Evolutionary conservation across 2,113 vertebrate genomes (phyloP).

Genomic region (Sterna hirundo): DNA sequence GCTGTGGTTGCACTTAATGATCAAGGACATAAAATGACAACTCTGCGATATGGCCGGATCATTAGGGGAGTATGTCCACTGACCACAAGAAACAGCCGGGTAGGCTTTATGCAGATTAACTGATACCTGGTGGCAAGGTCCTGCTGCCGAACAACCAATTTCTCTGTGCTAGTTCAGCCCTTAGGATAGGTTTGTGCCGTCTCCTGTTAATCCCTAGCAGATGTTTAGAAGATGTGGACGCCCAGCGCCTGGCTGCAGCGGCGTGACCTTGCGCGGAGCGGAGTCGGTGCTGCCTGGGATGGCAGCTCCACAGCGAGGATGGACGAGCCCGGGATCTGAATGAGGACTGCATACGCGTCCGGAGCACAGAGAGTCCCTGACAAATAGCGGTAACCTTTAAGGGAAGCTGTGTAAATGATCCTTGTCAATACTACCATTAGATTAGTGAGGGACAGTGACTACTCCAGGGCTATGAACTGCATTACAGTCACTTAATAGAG

Average conservation of each 20-base stretch:
- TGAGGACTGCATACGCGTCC: accelerated
- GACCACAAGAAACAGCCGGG: background rate
- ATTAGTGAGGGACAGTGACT: constrained; percentile 47
- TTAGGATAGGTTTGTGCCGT: background rate
- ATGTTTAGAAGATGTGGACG: background rate
- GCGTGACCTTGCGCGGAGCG: background rate
- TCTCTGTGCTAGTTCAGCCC: background rate
- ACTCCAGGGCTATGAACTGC: constrained; percentile 36
- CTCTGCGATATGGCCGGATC: background rate
- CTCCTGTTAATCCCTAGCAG: constrained; percentile 3
- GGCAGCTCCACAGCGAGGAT: accelerated
- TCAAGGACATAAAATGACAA: background rate
- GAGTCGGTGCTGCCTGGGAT: accelerated
- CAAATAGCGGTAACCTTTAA: constrained; percentile 32
- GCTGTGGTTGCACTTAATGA: background rate
- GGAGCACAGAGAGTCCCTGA: background rate
- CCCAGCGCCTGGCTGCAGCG: background rate
- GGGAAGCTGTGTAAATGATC: constrained; percentile 43
- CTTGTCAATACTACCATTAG: constrained; percentile 48
- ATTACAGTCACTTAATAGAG: constrained; percentile 49
- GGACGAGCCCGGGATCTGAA: background rate
- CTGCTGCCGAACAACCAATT: background rate
- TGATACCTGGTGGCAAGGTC: background rate
- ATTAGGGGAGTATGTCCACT: background rate
- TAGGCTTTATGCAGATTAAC: constrained; percentile 20